Evolutionary conservation across 2,797 vertebrate species (phyloP).

Genomic region (Urosaurus nigricauda): DNA sequence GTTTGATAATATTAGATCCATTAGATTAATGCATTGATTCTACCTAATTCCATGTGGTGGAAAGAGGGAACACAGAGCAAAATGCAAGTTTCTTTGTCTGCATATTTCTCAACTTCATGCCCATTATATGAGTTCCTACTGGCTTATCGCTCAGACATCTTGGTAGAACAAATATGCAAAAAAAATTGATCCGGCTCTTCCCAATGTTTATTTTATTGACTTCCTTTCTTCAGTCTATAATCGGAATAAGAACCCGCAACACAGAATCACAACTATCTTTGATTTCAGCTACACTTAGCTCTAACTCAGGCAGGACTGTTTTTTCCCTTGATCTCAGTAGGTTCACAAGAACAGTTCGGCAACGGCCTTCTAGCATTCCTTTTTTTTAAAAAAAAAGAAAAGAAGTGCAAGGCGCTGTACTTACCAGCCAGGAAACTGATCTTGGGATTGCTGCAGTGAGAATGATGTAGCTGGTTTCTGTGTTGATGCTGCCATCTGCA

Average conservation of each 20-base stretch:
- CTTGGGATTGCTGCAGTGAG: conserved; percentile 90
- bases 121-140: neutral
- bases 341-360: neutral
- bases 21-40: neutral
- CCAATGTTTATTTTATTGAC: neutral
- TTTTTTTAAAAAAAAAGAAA: too few relatives aligned
- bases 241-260: too few relatives aligned
- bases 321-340: neutral
- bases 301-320: neutral
- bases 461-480: conserved; percentile 89
- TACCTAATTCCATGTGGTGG: neutral
- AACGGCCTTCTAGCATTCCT: neutral
- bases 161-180: neutral
- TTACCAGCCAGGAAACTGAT: conserved; percentile 93
- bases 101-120: neutral
- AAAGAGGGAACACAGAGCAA: neutral
- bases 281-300: neutral
- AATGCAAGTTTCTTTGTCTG: too few relatives aligned
- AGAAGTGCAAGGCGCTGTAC: conserved; percentile 30
- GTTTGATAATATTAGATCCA: neutral
- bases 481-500: conserved; percentile 90
- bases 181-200: neutral
- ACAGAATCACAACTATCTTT: too few relatives aligned
- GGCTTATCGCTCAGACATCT: neutral
- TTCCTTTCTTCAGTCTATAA: neutral